phyloP scores from a whole-genome alignment of 2,797 vertebrate species.

The Anas bahamensis region DNA sequence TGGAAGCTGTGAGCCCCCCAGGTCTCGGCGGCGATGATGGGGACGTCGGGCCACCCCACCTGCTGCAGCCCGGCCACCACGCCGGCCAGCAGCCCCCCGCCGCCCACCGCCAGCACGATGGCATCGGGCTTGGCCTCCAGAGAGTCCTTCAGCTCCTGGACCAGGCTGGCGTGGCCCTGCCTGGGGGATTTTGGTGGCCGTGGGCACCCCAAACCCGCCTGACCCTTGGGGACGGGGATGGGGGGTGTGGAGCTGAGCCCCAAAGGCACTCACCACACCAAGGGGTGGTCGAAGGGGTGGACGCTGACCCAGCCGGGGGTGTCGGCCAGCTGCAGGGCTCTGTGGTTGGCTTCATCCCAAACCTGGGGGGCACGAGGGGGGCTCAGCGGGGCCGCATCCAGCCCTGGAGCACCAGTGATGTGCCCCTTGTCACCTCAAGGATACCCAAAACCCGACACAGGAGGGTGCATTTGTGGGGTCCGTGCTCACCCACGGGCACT shows the following conservation, averaged over 20 bases:
- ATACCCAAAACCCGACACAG: not conserved
- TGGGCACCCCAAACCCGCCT: accelerated
- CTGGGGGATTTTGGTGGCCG: constrained; percentile 32
- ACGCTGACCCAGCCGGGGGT: constrained; percentile 83
- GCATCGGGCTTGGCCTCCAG: constrained; percentile 84
- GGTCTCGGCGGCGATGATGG: constrained; percentile 90
- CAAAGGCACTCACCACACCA: constrained; percentile 86
- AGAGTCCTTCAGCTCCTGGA: constrained; percentile 84
- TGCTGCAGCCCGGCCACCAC: constrained; percentile 85
- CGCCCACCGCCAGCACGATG: constrained; percentile 89
- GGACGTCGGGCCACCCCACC: constrained; percentile 87
- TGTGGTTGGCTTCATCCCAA: constrained; percentile 87
- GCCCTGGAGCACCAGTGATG: accelerated
- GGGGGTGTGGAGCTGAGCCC: accelerated
- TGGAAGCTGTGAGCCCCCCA: constrained; percentile 88
- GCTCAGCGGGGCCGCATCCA: not conserved
- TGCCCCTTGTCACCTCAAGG: accelerated
- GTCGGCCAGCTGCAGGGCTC: constrained; percentile 80
- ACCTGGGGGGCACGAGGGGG: constrained; percentile 61
- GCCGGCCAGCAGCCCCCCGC: constrained; percentile 89
- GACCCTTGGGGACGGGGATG: accelerated
- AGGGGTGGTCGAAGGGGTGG: constrained; percentile 89
- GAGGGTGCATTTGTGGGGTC: accelerated
- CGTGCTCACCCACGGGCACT: accelerated
- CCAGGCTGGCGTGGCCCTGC: constrained; percentile 89